Base-by-base conservation (phyloP, 1,140 invertebrate genomes). In the Diuraphis noxia region DNA sequence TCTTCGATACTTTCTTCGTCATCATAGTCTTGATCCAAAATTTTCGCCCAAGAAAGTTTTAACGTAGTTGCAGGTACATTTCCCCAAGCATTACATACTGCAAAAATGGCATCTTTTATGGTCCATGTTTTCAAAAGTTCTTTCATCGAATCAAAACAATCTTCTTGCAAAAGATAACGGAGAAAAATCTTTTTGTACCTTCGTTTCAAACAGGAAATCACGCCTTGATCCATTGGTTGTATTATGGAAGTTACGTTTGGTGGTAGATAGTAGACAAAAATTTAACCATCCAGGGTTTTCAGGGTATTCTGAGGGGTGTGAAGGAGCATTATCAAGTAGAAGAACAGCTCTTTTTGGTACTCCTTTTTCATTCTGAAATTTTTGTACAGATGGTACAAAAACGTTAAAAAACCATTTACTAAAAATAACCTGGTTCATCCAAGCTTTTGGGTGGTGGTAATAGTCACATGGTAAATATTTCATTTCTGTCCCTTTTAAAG, bases 211-310 rank as follows among this genome's bases (percentile, higher is more conserved):
- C 46, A 91, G 40, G 93, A 92, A 88, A 94, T 93, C 19, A 93
- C 93, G 9, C 93, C 93, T 93, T 94, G 93, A 92, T 93, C 92
- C 86, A 93, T 92, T 25, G 94, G 94, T 92, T 95, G 94, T 34
- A 95, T 82, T 79, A 94, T 92, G 21, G 93, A 93, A 7, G 94
- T 94, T 5, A 94, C 93, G 92, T 95, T 95, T 77, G 94, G 92
- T 41, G 95, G 94, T 25, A 95, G 92, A 93, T 94, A 95, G 92
- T 93, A 93, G 6, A 94, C 92, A 92, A 92, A 25, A 93, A 92
- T 86, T 86, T 86, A 92, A 93, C 93, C 17, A 94, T 92, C 79
- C 41, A 34, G 36, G 21, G 38, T 91, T 81, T 93, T 90, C 7
- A 79, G 91, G 43, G 92, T 88, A 86, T 85, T 92, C 56, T 91